These are phyloP conservation scores for Melanotus villosus DNA, from an alignment of 2,888 invertebrate genomes.

Conservation along the genomic window DNA sequence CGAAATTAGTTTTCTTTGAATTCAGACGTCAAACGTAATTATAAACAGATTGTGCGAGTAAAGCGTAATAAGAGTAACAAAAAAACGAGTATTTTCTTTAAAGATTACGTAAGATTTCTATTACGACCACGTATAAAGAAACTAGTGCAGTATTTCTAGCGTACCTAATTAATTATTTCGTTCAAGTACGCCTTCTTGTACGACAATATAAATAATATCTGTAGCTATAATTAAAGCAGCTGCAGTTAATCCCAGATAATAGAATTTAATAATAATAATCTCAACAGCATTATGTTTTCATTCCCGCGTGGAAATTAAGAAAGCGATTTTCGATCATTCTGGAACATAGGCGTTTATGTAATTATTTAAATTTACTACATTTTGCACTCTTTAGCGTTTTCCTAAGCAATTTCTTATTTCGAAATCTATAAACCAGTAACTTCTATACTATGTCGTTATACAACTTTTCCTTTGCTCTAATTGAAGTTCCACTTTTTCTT, in stretches of 20 bases:
- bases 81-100: too few relatives aligned
- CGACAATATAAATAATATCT: too few relatives aligned
- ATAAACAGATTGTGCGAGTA: too few relatives aligned
- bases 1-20: not conserved
- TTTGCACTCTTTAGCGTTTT: slow-evolving; percentile 4
- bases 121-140: not conserved
- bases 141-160: not conserved
- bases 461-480: slow-evolving; percentile 5
- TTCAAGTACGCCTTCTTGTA: not conserved
- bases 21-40: too few relatives aligned
- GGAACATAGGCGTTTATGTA: not conserved
- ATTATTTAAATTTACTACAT: slow-evolving; percentile 5
- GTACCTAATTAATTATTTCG: slow-evolving; percentile 18
- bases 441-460: not conserved
- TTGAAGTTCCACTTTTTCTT: not conserved
- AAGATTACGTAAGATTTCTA: not conserved
- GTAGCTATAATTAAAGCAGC: too few relatives aligned
- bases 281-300: not conserved
- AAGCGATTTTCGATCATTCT: not conserved
- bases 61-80: too few relatives aligned
- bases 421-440: slow-evolving; percentile 7
- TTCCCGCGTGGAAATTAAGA: not conserved
- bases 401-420: slow-evolving; percentile 12
- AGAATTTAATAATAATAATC: not conserved
- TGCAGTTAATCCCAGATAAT: too few relatives aligned